Base-by-base conservation (phyloP, 1,140 invertebrate species). In the Goniozus legneri region DNA sequence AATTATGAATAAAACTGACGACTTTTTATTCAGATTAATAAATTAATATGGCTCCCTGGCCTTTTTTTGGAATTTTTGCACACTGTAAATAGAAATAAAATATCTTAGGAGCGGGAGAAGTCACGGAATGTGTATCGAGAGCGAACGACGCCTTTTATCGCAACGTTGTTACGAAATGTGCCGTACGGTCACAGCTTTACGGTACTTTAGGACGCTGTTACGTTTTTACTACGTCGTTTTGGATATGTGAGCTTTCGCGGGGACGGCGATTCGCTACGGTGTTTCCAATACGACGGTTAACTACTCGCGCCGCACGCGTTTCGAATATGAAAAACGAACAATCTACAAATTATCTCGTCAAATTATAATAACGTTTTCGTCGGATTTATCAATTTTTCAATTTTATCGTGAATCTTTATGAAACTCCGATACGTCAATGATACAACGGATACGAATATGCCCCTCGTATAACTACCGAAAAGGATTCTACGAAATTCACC, bases 131-230 rank as follows among this genome's bases (percentile, higher is more conserved):
- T 6, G 24, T 10, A 10, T 27, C 10, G 24, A 10, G 4, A 10
- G 24, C 10, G 10, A 10, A 10, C 27, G 33, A 48, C 36, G 53
- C 56, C 62, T 60, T 65, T 71, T 72, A 70, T 74, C 65, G 63
- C 52, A 45, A 54, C 51, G 66, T 67, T 67, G 62, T 73, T 59
- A 62, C 64, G 61, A 69, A 72, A 64, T 71, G 70, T 64, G 66
- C 61, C 67, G 69, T 70, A 73, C 69, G 67, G 58, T 67, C 65
- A 58, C 62, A 70, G 71, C 69, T 76, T 76, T 76, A 76, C 67
- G 71, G 71, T 64, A 74, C 74, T 76, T 76, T 55, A 50, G 69
- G 60, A 64, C 56, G 67, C 60, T 65, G 69, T 76, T 73, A 76
- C 69, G 65, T 71, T 76, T 76, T 76, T 76, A 76, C 74, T 70